Base-by-base conservation (phyloP, 1,140 invertebrate species). In the Spodoptera litura region DNA sequence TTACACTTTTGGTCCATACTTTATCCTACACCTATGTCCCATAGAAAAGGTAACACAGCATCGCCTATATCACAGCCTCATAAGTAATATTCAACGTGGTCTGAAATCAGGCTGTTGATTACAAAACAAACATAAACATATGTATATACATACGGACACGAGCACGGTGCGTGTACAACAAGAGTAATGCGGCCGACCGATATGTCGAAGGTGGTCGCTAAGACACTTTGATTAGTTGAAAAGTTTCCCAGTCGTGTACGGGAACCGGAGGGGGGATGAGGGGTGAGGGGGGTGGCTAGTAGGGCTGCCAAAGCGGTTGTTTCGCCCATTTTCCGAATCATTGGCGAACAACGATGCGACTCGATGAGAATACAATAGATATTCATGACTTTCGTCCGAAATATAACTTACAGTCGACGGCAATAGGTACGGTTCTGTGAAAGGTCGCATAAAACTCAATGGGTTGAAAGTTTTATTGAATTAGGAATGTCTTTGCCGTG, bases 191-290 rank as follows among this genome's bases (percentile, higher is more conserved):
- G 85, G 85, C 38, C 85, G 87, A 85, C 87, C 85, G 87, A 89
- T 89, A 85, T 84, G 87, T 87, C 68, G 80, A 82, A 83, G 83
- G 87, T 85, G 88, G 83, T 79, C 83, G 83, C 88, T 87, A 88
- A 91, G 88, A 89, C 88, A 89, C 85, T 91, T 91, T 91, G 89
- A 92, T 92, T 90, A 89, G 86, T 91, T 91, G 79, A 82, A 83
- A 86, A 89, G 77, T 90, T 90, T 58, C 83, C 81, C 84, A 79
- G 61, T 9, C 11, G 58, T 4, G 10, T 20, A 27, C 20, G 5
- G 31, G 31, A n/a, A 3, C 31, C 2, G 27, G 59, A 15, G 68
- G 74, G 11, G 64, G 9, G 58, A 44, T n/a, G 64, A 56, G 27
- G 53, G 9, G 2, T 6, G 31, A 13, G 25, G 10, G 27, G 51